Evolutionary conservation across 2,113 vertebrate genomes (phyloP), one percentile per base, ranked within the genome.

Genomic region (Sebastes schlegelii): DNA sequence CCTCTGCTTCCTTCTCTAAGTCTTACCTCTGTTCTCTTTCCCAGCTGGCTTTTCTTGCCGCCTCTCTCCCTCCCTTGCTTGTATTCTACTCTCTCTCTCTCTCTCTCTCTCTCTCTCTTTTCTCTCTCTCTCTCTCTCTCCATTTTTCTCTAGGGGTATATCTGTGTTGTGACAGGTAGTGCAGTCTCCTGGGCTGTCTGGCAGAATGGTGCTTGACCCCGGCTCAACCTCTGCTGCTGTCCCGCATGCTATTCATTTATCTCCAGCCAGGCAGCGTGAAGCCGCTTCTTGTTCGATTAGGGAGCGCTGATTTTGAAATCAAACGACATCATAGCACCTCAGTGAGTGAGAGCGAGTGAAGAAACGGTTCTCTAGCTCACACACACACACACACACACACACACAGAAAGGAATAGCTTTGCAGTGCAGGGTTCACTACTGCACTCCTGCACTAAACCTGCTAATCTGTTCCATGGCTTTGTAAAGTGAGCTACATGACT

Each of bases 201-300:
- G 51, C 73, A 80, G 84, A 89, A 79, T 62, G 82, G 84, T 91
- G 86, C 84, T 90, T 91, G 87, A 89, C 91, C 88, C 82, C 58
- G 19, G 73, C 13, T 71, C 89, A 88, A 84, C 91, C 89, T 89
- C 87, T 83, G 79, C 80, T 79, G 62, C 84, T 68, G 84, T 83
- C 89, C 83, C 49, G 45, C 80, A 55, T 66, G 49, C 76, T 83
- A 62, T 79, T 89, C 90, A 93, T 95, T 93, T 93, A 90, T 94
- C 92, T 94, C 84, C 72, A 89, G 77, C 84, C 72, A 67, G 80
- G 74, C 80, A 51, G 48, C 11, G 58, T 17, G 0, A 61, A 80
- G 78, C 62, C 1, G 11, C 54, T 84, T 81, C 73, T 80, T 80
- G 74, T 90, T 86, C 75, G 46, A 88, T 91, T 72, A 84, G 14